Evolutionary conservation across 2,113 vertebrate genomes (phyloP), one percentile per base, ranked within the genome.

Genomic region (Vireo altiloquus): DNA sequence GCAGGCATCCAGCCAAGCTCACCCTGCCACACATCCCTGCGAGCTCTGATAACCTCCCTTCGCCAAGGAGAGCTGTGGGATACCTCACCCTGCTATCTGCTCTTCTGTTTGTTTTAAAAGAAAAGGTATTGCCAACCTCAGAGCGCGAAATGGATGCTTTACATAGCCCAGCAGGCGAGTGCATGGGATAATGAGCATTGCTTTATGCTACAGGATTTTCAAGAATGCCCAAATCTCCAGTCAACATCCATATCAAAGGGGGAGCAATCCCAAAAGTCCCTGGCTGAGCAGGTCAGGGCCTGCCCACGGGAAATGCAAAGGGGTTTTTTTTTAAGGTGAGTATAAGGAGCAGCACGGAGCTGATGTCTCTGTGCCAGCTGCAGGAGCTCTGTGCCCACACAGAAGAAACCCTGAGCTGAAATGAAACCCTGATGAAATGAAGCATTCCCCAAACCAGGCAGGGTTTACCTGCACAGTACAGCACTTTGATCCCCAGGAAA

Each of bases 161-260:
- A 49, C 79, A 77, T 85, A 89, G 84, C 91, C 84, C 91, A 39
- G 94, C 82, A 85, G 61, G 2, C 10, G 44, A 76, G 50, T 2
- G 50, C 95, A 61, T 11, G 76, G 88, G 71, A 77, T 83, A 93
- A 93, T 68, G 52, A 96, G 46, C 76, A 7, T 64, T 94, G 44
- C 72, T 93, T 86, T 30, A 93, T 9, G 49, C 91, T 84, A 94
- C 93, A 93, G 95, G 94, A 95, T 96, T 97, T 96, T 97, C 92
- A 96, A 84, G 96, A 93, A 95, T 84, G 86, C 56, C 86, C 71
- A 83, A 96, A 79, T 89, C 95, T 92, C 81, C 92, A 72, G 72
- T 94, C 63, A 33, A 70, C 85, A 94, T 87, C 60, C 85, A 86
- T 95, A 95, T 88, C 85, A 96, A 95, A 94, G 82, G n/a, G 68